Evolutionary conservation across 2,888 invertebrate genomes (phyloP).

Genomic region (Agonopterix alstromeriana): DNA sequence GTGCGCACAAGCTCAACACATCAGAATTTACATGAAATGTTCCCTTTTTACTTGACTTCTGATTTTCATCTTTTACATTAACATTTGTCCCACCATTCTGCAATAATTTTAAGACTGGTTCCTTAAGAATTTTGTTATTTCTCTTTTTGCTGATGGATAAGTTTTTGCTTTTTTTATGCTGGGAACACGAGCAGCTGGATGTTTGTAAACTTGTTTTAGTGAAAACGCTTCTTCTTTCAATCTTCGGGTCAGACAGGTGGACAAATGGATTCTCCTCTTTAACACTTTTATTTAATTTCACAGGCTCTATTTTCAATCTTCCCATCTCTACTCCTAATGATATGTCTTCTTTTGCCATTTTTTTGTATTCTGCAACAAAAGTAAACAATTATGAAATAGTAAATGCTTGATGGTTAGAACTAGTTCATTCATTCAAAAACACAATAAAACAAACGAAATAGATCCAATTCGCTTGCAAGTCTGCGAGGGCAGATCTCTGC

Average conservation of each 20-base stretch:
- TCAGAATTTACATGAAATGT: constrained; percentile 28
- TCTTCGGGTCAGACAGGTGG: constrained; percentile 16
- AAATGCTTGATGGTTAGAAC: too few species aligned
- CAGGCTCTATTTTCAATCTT: constrained; percentile 74
- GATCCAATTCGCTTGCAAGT: too few species aligned
- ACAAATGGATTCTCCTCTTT: constrained; percentile 52
- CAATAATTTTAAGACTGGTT: constrained; percentile 74
- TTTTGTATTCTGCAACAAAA: constrained; percentile 6
- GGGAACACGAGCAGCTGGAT: constrained; percentile 43
- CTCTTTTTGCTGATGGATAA: constrained; percentile 52
- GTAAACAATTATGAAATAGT: too few species aligned
- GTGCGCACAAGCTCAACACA: constrained; percentile 48
- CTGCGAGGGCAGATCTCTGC: too few species aligned
- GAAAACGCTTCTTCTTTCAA: constrained; percentile 19
- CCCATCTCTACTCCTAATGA: constrained; percentile 71
- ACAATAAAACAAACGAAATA: too few species aligned
- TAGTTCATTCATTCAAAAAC: too few species aligned
- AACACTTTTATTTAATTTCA: constrained; percentile 32
- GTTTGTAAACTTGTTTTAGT: constrained; percentile 24
- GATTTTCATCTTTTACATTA: constrained; percentile 18
- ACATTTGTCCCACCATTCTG: constrained; percentile 29
- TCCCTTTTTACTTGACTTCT: constrained; percentile 21
- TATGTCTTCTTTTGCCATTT: constrained; percentile 66
- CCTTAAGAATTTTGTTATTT: constrained; percentile 68
- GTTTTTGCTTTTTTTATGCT: constrained; percentile 34